Base-by-base conservation (phyloP, 2,797 vertebrate species). In the Urocyon cinereoargenteus region DNA sequence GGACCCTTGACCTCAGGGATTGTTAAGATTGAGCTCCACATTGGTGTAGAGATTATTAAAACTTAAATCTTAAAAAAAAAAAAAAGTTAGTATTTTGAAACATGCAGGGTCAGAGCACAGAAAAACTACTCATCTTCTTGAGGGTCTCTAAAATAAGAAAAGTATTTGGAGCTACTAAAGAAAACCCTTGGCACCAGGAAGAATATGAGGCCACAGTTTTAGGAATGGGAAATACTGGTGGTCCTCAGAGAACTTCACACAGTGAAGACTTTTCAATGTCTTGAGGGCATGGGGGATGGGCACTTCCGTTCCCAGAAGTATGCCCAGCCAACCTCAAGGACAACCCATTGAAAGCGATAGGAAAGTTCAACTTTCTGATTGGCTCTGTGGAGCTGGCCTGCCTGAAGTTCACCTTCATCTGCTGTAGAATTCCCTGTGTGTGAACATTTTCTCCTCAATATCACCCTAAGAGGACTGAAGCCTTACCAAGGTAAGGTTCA, bases 121-220 rank as follows among this genome's bases (percentile, higher is more conserved):
- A 68, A 83, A 86, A 90, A 61, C 64, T 62, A 18, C 14, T 78
- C 34, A 55, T 64, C 31, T 34, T 75, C 77, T 87, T 66, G 9
- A 40, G 49, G 18, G 15, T 70, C 19, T 77, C 28, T 83, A 22
- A 75, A 36, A 36, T 66, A 83, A 86, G 75, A 70, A 9, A 86
- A 83, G 13, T 70, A 55, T 64, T 31, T 72, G 10, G 57, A 72
- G 16, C 3, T 45, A 15, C 31, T 26, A 40, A 92, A 78, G 26
- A 45, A 72, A 81, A 31, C 11, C 12, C 10, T 31, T 62, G 66
- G 73, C 40, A 66, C 28, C 21, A 36, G 81, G 36, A 82, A 86
- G n/a, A 53, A 10, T 68, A 53, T 62, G 22, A 85, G 68, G 14
- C 18, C 61, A 18, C 9, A 22, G 49, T 78, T 94, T 45, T n/a